Base-by-base conservation (phyloP, 2,888 invertebrate species). In the Scrobipalpa atriplicella region DNA sequence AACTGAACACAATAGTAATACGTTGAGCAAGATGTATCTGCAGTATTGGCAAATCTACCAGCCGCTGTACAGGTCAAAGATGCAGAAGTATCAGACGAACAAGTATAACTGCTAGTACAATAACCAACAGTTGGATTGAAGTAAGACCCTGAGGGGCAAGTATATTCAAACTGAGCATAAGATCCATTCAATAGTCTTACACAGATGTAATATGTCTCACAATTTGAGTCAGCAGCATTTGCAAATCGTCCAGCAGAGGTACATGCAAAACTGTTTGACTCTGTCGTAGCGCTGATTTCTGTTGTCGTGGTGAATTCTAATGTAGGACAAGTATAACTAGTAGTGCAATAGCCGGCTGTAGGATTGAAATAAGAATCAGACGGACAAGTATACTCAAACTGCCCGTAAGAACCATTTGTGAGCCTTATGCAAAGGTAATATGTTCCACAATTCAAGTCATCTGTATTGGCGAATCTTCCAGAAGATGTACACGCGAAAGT, bases 351-450 rank as follows among this genome's bases (percentile, higher is more conserved):
- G 0, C 77, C 69, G 0, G 78, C 72, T 39, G 69, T 72, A 0
- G 90, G 89, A 68, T 90, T 85, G 76, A 93, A 93, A 43, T 88
- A 73, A 0, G 91, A 89, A 2, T 84, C 87, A 0, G 84, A 77
- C 0, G 91, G 90, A 73, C 72, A 64, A 3, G 54, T 19, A 58
- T 79, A 80, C 67, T 73, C 68, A 61, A 76, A 78, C 19, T 52
- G 61, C 7, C n/a, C 29, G 21, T 51, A 61, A 0, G 36, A 18
- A 7, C 66, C 66, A 43, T 70, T 66, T 41, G 78, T 67, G 41
- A 78, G 68, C 43, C 78, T 67, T 0, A 87, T 86, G 71, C 93
- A 93, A 41, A 84, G 79, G 68, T 80, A 87, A 71, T 93, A 93
- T 0, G 75, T 78, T 21, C 86, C 79, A 67, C 93, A 93, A 0